Evolutionary conservation across 37 sponge, comb jelly and placozoan species (phyloP), one percentile per base, ranked within the genome.

Genomic region (Ianthella basta): DNA sequence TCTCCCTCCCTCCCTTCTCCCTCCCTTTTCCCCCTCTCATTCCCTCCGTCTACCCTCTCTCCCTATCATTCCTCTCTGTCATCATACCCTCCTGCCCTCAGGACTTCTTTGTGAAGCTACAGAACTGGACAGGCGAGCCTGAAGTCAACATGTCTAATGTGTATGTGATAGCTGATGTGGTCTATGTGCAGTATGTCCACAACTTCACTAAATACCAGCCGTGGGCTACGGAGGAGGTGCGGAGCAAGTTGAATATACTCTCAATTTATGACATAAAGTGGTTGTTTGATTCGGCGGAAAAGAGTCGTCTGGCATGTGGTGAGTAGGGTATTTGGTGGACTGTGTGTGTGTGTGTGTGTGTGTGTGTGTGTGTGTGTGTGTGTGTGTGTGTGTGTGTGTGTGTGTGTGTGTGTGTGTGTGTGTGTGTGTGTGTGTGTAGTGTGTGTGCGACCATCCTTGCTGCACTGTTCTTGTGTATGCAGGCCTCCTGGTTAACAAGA

Each of bases 51-150:
- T 55, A 2, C 4, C 73, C 21, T 34, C 27, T 34, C 8, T 34
- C 15, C 27, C 34, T 20, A 15, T 37, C 73, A 29, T 32, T 15
- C 21, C 73, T 72, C 27, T 37, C 3, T 4, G 21, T 72, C 36
- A 14, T 4, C 21, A 1, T 37, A 12, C 1, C 21, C 73, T 72
- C 1, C n/a, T 37, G 3, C n/a, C 55, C 2, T 54, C 79, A 93
- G 94, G 91, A 87, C 59, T 86, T 93, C 55, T 87, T 93, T 34
- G 30, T 19, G 24, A n/a, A 16, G 23, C 80, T 91, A 15, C 24
- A 37, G 15, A 36, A 56, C 18, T 20, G 81, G 33, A 88, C 86
- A 68, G 91, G 91, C 0, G 4, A 59, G 1, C 4, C n/a, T 25
- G 4, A 59, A 13, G 65, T 89, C 19, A 86, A 84, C 55, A 30